These are phyloP conservation scores for Oscheius sp. DNA, from an alignment of 2,888 invertebrate genomes.

Conservation along the genomic window DNA sequence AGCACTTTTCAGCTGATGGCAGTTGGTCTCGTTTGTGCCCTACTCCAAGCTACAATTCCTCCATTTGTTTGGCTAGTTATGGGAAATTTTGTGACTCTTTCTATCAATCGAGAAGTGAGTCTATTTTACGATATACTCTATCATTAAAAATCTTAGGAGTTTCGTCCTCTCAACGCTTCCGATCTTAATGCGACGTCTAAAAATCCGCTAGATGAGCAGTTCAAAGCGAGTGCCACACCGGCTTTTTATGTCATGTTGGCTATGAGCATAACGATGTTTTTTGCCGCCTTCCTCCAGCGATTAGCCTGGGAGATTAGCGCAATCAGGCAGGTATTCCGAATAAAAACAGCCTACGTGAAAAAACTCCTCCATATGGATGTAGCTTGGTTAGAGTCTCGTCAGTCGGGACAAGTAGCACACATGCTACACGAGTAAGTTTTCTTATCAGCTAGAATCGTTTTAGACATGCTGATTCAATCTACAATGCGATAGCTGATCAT, in stretches of 20 bases:
- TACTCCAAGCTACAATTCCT: slow-evolving; percentile 65
- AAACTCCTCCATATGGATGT: slow-evolving; percentile 68
- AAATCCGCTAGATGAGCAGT: slow-evolving; percentile 50
- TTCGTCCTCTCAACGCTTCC: slow-evolving; percentile 4
- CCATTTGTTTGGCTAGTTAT: slow-evolving; percentile 62
- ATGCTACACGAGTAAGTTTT: slow-evolving; percentile 66
- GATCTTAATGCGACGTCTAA: slow-evolving; percentile 3
- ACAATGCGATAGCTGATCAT: slow-evolving; percentile 68
- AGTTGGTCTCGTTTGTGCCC: slow-evolving; percentile 57
- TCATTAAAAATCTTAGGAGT: slow-evolving; percentile 16
- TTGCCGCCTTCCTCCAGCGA: slow-evolving; percentile 66
- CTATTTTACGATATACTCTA: neutral
- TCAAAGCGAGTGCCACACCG: slow-evolving; percentile 57
- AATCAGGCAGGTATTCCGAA: slow-evolving; percentile 63
- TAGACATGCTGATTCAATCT: slow-evolving; percentile 67
- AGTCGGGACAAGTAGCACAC: slow-evolving; percentile 67
- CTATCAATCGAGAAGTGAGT: slow-evolving; percentile 57
- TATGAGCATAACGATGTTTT: slow-evolving; percentile 62
- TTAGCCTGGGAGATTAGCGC: slow-evolving; percentile 66
- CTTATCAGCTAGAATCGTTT: slow-evolving; percentile 28
- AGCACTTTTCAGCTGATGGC: slow-evolving; percentile 58
- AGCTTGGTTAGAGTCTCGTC: slow-evolving; percentile 67
- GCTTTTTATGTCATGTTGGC: slow-evolving; percentile 65
- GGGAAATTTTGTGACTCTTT: slow-evolving; percentile 64
- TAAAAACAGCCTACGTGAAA: slow-evolving; percentile 64